phyloP scores from a whole-genome alignment of 2,797 vertebrate genomes.

The Xerus rutilus region DNA sequence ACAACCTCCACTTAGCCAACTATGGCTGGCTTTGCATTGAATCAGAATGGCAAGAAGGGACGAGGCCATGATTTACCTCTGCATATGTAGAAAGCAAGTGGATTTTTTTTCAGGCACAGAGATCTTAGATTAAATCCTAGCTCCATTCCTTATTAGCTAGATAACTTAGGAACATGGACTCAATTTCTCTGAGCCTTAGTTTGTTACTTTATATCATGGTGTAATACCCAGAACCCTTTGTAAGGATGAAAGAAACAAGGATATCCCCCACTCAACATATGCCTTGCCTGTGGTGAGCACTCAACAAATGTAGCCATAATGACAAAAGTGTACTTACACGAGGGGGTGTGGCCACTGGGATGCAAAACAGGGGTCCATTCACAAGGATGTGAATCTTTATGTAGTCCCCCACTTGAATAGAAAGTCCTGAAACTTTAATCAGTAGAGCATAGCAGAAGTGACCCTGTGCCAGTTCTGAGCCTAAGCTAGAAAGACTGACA shows the following conservation, averaged over 20 bases:
- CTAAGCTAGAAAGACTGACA: neutral
- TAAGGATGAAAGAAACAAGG: neutral
- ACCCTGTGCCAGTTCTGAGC: neutral
- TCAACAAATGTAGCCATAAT: neutral
- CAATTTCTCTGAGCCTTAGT: neutral
- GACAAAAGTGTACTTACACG: neutral
- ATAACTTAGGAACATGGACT: neutral
- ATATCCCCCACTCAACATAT: neutral
- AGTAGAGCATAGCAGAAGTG: neutral
- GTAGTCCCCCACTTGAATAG: neutral
- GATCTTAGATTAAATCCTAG: neutral
- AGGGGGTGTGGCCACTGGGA: rapidly evolving
- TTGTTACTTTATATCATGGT: neutral
- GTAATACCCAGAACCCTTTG: neutral
- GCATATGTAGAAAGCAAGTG: neutral
- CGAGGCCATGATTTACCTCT: neutral
- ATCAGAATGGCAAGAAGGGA: neutral
- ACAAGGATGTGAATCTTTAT: neutral
- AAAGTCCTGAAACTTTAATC: neutral
- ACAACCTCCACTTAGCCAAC: neutral
- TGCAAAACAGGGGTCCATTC: neutral
- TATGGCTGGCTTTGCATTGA: neutral
- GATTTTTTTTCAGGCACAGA: neutral
- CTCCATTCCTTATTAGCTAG: neutral
- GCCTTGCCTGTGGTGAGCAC: neutral